Conservation (phyloP, 1,140 invertebrate genomes). For the Drosophila punjabiensis region DNA sequence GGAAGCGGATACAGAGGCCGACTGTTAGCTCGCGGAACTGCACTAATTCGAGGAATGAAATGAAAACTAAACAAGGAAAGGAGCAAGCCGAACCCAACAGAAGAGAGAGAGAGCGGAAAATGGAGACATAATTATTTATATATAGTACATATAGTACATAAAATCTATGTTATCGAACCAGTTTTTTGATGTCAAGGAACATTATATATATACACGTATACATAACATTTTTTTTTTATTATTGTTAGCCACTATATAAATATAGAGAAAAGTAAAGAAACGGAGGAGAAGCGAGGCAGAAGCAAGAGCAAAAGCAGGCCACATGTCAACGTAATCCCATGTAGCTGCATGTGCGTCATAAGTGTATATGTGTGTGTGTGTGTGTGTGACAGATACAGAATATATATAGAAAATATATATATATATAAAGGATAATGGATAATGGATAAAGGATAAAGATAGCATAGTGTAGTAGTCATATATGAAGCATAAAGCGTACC, state of each 20-base stretch:
- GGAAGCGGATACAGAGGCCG: conserved; percentile 15
- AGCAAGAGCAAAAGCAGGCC: conserved; percentile 7
- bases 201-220: conserved; percentile 46
- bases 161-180: conserved; percentile 49
- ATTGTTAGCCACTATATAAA: conserved; percentile 42
- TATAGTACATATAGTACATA: conserved; percentile 43
- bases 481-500: conserved; percentile 37
- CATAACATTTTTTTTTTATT: conserved; percentile 48
- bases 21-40: conserved; percentile 65
- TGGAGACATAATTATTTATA: conserved; percentile 53
- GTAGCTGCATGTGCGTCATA: conserved; percentile 41
- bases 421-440: background rate
- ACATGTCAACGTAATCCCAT: conserved; percentile 40
- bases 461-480: conserved; percentile 54
- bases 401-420: conserved; percentile 28
- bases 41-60: background rate
- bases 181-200: conserved; percentile 53
- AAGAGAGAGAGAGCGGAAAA: background rate
- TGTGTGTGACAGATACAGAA: conserved; percentile 39
- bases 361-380: conserved; percentile 42
- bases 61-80: background rate
- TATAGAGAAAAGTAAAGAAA: conserved; percentile 15
- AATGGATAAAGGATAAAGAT: conserved; percentile 7
- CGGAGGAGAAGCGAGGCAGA: background rate
- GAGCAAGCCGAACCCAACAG: conserved; percentile 5